A percentile compares a stretch with the other conserved stretches of the same genome.
Evolutionary conservation across 2,888 invertebrate species (phyloP).

Genomic region (Eupeodes latifasciatus): DNA sequence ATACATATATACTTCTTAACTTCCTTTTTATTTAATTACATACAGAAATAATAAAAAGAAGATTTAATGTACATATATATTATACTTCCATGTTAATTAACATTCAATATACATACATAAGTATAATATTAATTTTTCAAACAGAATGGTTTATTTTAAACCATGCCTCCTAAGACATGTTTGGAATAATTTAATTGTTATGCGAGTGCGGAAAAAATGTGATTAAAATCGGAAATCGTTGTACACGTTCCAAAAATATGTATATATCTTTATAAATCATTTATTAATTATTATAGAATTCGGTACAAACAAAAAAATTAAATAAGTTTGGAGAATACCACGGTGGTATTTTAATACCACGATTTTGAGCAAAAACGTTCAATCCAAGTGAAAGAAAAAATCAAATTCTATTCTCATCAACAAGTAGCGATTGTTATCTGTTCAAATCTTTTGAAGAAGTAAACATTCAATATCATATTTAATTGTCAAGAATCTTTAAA

Average conservation of each 20-base stretch:
- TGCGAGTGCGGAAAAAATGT: background rate
- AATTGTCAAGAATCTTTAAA: no score
- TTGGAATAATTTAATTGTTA: background rate
- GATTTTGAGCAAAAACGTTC: no score
- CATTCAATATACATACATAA: background rate
- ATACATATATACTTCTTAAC: background rate
- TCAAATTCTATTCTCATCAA: no score
- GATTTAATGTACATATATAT: background rate
- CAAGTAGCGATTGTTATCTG: no score
- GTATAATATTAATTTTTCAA: background rate
- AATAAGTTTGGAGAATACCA: background rate
- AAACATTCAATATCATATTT: no score
- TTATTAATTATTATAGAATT: background rate
- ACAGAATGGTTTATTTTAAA: background rate
- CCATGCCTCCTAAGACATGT: constrained; percentile 8
- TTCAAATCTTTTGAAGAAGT: no score
- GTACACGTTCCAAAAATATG: background rate
- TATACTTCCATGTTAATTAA: constrained; percentile 19
- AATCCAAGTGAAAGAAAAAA: no score
- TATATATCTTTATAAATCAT: background rate
- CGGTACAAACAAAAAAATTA: background rate
- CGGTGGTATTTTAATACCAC: no score
- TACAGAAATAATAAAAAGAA: background rate
- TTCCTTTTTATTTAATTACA: background rate
- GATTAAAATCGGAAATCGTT: constrained; percentile 8